Base-by-base conservation (phyloP, 1,140 invertebrate species). In the Dolichoris vasculosae region DNA sequence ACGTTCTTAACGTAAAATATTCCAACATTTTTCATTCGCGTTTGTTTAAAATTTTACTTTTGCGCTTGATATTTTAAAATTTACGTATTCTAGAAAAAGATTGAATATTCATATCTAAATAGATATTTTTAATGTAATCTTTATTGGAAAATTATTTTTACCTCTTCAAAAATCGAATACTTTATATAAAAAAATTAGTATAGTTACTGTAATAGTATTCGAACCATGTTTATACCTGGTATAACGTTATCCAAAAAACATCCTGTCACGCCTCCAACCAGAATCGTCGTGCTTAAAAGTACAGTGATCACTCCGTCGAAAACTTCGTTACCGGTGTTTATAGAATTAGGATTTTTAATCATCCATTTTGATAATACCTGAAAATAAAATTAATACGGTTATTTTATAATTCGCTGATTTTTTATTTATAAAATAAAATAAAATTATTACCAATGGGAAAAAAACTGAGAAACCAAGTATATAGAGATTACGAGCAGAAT, bases 391-490 rank as follows among this genome's bases (percentile, higher is more conserved):
- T 82, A 48, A 0, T n/a, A n/a, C n/a, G n/a, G 15, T 51, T 81
- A 26, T 67, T 85, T 80, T 2, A 67, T 32, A 64, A 59, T 40
- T 69, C 3, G 82, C 40, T 32, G n/a, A n/a, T 76, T 84, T 46
- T 32, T 26, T 43, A 67, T 82, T 46, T 63, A 40, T 48, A 85
- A n/a, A 64, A 85, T 83, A 43, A 35, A 76, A 69, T 78, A 4
- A 69, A 59, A 69, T 73, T 83, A 88, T 91, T 92, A 95, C 96
- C 91, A 98, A 90, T 13, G 97, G 97, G 87, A 97, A 96, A 90
- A 98, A 97, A 59, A 98, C 94, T 15, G 97, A 97, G 87, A 98
- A 96, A 23, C 97, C 97, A n/a, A 98, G 94, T 82, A 98, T 97
- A 90, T 97, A 97, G 6, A 98, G 92, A 93, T 98, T 98, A 83